These are phyloP conservation scores for Junonia oenone DNA, from an alignment of 2,888 invertebrate species.

Conservation along the genomic window DNA sequence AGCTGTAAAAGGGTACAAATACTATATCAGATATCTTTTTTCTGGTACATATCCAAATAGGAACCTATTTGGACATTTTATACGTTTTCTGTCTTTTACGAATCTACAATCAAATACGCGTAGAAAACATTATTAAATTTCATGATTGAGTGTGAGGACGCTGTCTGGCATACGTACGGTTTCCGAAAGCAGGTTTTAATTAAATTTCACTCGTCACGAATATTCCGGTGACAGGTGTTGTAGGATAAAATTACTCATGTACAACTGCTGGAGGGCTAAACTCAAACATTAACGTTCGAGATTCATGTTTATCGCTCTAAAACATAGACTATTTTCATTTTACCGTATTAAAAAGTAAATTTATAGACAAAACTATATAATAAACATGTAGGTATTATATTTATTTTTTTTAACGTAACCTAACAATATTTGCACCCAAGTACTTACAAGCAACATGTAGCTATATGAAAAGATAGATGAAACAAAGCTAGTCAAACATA, in stretches of 20 bases:
- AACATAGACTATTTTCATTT: neutral
- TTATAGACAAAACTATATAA: no score
- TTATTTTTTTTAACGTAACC: no score
- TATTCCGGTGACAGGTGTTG: constrained; percentile 41
- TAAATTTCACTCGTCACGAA: constrained; percentile 42
- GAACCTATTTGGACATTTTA: no score
- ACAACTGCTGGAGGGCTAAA: constrained; percentile 24
- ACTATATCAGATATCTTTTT: neutral
- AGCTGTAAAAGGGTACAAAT: no score
- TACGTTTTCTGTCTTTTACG: neutral
- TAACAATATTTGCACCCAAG: no score
- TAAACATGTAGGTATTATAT: no score
- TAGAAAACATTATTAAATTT: constrained; percentile 14
- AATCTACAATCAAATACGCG: neutral
- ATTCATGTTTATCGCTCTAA: neutral
- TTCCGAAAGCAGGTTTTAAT: constrained; percentile 43
- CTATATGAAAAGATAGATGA: no score
- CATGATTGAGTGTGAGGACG: constrained; percentile 19
- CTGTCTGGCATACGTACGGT: constrained; percentile 30
- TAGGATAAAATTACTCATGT: constrained; percentile 43
- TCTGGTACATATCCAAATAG: neutral
- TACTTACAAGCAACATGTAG: no score
- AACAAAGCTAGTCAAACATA: no score
- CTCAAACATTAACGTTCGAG: constrained; percentile 2
- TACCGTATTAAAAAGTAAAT: no score